Conservation (phyloP, 1,140 invertebrate genomes). For the Psix sp. region DNA sequence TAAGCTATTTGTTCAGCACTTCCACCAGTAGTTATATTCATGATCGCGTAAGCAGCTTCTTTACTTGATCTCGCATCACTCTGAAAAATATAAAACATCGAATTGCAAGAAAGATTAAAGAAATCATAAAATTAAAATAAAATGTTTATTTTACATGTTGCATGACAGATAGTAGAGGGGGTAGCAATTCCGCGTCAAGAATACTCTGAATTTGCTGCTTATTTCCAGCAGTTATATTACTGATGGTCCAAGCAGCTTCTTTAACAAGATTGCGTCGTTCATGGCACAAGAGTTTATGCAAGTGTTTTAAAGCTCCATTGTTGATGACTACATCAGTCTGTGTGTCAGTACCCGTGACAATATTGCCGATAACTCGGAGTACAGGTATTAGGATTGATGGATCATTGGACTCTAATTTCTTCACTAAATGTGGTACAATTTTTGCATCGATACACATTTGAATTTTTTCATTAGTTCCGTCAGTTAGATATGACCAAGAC, state of each 20-base stretch:
- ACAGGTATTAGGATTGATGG: conserved; percentile 91
- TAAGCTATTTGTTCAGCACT: conserved; percentile 81
- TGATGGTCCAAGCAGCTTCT: conserved; percentile 90
- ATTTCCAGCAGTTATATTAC: conserved; percentile 90
- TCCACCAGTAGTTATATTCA: conserved; percentile 88
- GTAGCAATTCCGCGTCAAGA: conserved; percentile 83
- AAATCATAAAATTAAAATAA: conserved; percentile 6
- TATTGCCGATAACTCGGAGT: conserved; percentile 90
- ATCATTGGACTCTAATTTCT: conserved; percentile 84
- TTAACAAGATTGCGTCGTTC: conserved; percentile 84
- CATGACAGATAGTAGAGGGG: conserved; percentile 84
- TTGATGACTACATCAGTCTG: conserved; percentile 95
- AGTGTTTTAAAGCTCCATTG: conserved; percentile 85
- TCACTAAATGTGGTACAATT: conserved; percentile 86
- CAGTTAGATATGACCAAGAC: conserved; percentile 97
- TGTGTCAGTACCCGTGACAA: conserved; percentile 88
- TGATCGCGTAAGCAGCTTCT: conserved; percentile 89
- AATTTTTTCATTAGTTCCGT: conserved; percentile 95
- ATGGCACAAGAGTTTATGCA: conserved; percentile 86
- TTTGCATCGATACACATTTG: conserved; percentile 86
- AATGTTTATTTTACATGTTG: conserved; percentile 75
- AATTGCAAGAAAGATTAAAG: neutral
- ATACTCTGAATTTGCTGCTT: conserved; percentile 85
- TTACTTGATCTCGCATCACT: conserved; percentile 88
- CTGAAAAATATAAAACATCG: conserved; percentile 67